These are phyloP conservation scores for Euglossa dilemma DNA, from an alignment of 1,140 invertebrate species.

Conservation along the genomic window DNA sequence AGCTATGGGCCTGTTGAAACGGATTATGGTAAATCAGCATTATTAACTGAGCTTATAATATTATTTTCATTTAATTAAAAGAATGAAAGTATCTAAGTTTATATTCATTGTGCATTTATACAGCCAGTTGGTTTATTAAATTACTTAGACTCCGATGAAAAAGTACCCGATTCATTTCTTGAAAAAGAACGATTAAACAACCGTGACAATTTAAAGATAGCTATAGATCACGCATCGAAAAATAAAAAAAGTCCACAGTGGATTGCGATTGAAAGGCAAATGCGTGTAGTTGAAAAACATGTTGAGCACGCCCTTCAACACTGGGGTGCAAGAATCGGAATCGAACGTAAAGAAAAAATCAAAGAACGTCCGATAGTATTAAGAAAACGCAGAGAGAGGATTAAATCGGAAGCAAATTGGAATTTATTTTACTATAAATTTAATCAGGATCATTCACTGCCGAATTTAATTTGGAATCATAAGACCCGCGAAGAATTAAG, in stretches of 20 bases:
- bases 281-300: constrained; percentile 91
- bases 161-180: constrained; percentile 88
- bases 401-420: constrained; percentile 97
- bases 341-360: constrained; percentile 86
- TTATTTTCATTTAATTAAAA: constrained; percentile 24
- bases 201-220: constrained; percentile 97
- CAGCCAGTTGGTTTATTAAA: constrained; percentile 94
- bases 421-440: constrained; percentile 98
- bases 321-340: constrained; percentile 91
- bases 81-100: constrained; percentile 39
- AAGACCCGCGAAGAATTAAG: constrained; percentile 98
- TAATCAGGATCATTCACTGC: constrained; percentile 95
- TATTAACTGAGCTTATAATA: constrained; percentile 38
- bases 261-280: constrained; percentile 87
- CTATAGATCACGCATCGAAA: constrained; percentile 90
- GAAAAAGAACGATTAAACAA: constrained; percentile 91
- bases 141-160: constrained; percentile 94
- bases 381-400: constrained; percentile 93
- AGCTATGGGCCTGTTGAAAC: constrained; percentile 92
- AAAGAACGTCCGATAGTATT: constrained; percentile 92
- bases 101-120: constrained; percentile 64
- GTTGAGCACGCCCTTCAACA: constrained; percentile 92
- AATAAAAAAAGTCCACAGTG: constrained; percentile 86
- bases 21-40: constrained; percentile 90
- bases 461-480: constrained; percentile 99